These are phyloP conservation scores for Chrysolina haemoptera DNA, from an alignment of 2,888 invertebrate genomes.

Conservation along the genomic window DNA sequence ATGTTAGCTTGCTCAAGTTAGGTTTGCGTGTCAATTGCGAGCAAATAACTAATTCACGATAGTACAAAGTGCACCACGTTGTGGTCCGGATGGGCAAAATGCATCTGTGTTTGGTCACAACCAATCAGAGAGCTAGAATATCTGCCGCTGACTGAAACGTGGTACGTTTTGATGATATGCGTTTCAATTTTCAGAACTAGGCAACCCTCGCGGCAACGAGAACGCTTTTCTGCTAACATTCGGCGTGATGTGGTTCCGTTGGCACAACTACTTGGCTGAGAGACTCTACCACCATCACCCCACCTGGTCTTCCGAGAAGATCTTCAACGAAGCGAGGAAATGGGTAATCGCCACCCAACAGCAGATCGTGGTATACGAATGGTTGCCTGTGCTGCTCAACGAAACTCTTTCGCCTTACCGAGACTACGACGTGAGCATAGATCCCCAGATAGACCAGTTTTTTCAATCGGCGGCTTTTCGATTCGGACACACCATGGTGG, in stretches of 20 bases:
- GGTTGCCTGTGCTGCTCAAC: conserved; percentile 70
- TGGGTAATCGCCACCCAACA: conserved; percentile 74
- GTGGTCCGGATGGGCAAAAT: no score
- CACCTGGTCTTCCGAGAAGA: conserved; percentile 69
- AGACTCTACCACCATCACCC: conserved; percentile 59
- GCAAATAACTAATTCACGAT: no score
- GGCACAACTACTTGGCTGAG: conserved; percentile 72
- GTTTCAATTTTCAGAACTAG: conserved; percentile 67
- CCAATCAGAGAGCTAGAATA: no score
- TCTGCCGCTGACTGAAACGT: no score
- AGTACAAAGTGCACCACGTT: no score
- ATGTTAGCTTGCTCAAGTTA: no score
- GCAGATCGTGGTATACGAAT: conserved; percentile 70
- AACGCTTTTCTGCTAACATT: conserved; percentile 72
- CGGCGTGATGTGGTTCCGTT: conserved; percentile 73
- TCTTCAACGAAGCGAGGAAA: conserved; percentile 74
- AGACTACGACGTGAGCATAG: conserved; percentile 72
- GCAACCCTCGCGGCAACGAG: conserved; percentile 73
- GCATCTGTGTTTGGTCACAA: no score
- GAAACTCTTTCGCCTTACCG: conserved; percentile 52
- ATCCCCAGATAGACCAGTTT: conserved; percentile 76
- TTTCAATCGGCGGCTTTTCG: conserved; percentile 76
- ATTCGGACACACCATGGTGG: conserved; percentile 75
- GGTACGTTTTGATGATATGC: no score
- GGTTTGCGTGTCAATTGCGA: no score